Evolutionary conservation across 2,888 invertebrate genomes (phyloP), one percentile per base, ranked within the genome.

Genomic region (Itoplectis maculator): DNA sequence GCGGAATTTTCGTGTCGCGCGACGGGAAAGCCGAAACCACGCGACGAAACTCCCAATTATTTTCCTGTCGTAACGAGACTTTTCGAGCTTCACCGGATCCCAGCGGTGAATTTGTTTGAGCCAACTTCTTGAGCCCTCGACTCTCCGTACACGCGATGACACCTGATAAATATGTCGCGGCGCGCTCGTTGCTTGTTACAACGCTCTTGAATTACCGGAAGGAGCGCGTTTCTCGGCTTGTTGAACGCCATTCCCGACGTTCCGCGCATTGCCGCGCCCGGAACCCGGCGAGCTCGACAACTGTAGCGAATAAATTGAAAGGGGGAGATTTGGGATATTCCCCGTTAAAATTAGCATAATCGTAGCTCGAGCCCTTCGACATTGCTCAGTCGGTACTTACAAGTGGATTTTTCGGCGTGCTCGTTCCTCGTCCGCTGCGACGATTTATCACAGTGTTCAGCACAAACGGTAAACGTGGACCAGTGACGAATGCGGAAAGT

Each of bases 271-370:
- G n/a, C 6, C 37, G 42, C 42, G 13, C n/a, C n/a, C n/a, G 35
- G 40, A 13, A 20, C 51, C 15, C 35, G 51, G 51, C 40, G 37
- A 37, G 18, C 23, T 20, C 68, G 13, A 15, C 15, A 35, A 49
- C 29, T 51, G 40, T 40, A 51, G 35, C 11, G 68, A 20, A 69
- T 69, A 69, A 69, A 51, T 69, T 54, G 37, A 9, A 20, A n/a
- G n/a, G n/a, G n/a, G n/a, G n/a, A n/a, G n/a, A n/a, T n/a, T n/a
- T n/a, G 45, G 51, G 51, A 69, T 69, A 51, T 69, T 35, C 18
- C 40, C 45, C n/a, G 23, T 35, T 35, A 37, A 51, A 69, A 69
- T 69, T 69, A 69, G 40, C 68, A 69, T 69, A 69, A 69, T 66
- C 47, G 66, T 66, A 18, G 37, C 20, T 11, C 51, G 49, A 20